Evolutionary conservation across 1,140 invertebrate genomes (phyloP).

Genomic region (Tachypleus tridentatus): DNA sequence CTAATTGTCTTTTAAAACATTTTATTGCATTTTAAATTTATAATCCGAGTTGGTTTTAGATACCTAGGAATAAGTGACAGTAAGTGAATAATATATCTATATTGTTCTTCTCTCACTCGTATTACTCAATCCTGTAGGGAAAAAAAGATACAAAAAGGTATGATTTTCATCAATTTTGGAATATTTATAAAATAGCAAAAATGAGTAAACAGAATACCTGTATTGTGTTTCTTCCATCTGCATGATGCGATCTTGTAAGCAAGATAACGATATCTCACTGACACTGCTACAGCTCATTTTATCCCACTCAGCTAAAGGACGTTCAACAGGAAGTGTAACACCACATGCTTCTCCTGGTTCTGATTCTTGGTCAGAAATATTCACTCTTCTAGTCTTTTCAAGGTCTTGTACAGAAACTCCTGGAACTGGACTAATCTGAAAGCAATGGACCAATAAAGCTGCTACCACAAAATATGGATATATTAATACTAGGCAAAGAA

Average conservation of each 20-base stretch:
- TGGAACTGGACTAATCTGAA: neutral
- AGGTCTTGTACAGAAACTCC: neutral
- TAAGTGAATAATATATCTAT: too few relatives aligned
- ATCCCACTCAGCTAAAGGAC: slow-evolving; percentile 75
- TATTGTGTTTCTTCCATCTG: slow-evolving; percentile 82
- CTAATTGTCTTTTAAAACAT: too few relatives aligned
- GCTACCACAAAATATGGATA: too few relatives aligned
- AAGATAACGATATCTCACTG: slow-evolving; percentile 80
- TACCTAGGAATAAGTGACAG: too few relatives aligned
- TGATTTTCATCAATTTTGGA: neutral
- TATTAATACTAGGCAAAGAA: too few relatives aligned
- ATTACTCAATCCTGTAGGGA: neutral
- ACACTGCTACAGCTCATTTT: slow-evolving; percentile 67
- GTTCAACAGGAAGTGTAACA: slow-evolving; percentile 27
- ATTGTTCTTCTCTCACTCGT: too few relatives aligned
- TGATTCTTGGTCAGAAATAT: neutral
- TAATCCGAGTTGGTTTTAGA: too few relatives aligned
- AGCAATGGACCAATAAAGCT: neutral
- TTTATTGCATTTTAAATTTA: too few relatives aligned
- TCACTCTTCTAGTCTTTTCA: too few relatives aligned
- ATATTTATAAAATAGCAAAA: slow-evolving; percentile 3
- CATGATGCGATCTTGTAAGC: slow-evolving; percentile 78
- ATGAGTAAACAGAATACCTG: slow-evolving; percentile 35
- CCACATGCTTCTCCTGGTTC: slow-evolving; percentile 17
- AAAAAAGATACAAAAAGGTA: neutral